These are phyloP conservation scores for Lophura nycthemera DNA, from an alignment of 2,113 vertebrate species.

Conservation along the genomic window DNA sequence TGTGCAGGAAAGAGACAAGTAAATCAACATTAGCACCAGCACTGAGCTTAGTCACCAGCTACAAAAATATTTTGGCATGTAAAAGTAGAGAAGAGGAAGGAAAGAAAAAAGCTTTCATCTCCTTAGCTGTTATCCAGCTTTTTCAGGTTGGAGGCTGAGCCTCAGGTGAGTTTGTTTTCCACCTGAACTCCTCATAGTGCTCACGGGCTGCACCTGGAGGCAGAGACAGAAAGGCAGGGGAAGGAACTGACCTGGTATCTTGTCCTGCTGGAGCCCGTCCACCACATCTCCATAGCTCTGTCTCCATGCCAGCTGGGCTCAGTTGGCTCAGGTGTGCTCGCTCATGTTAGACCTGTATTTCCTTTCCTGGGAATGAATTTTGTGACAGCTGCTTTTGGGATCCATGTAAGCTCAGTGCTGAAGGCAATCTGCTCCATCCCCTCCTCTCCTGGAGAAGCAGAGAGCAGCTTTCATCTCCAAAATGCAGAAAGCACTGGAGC, in stretches of 20 bases:
- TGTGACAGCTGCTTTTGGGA: background rate
- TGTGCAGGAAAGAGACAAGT: background rate
- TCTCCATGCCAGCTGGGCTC: background rate
- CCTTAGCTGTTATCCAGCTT: background rate
- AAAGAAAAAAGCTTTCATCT: background rate
- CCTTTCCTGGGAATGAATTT: background rate
- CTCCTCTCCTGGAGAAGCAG: background rate
- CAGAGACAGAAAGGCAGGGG: accelerated
- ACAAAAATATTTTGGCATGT: background rate
- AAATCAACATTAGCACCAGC: accelerated
- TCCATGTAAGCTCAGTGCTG: background rate
- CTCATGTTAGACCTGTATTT: background rate
- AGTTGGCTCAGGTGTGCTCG: background rate
- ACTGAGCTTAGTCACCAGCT: background rate
- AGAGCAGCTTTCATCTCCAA: background rate
- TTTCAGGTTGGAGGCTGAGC: background rate
- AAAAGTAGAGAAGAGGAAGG: background rate
- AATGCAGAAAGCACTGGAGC: background rate
- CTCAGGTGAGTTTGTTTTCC: background rate
- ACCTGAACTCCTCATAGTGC: background rate
- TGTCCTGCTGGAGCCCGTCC: background rate
- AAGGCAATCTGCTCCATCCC: background rate
- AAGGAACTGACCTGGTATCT: background rate
- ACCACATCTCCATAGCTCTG: background rate
- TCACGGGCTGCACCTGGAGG: background rate